Conservation (phyloP, 2,888 invertebrate species). For the Megastigmus dorsalis region DNA sequence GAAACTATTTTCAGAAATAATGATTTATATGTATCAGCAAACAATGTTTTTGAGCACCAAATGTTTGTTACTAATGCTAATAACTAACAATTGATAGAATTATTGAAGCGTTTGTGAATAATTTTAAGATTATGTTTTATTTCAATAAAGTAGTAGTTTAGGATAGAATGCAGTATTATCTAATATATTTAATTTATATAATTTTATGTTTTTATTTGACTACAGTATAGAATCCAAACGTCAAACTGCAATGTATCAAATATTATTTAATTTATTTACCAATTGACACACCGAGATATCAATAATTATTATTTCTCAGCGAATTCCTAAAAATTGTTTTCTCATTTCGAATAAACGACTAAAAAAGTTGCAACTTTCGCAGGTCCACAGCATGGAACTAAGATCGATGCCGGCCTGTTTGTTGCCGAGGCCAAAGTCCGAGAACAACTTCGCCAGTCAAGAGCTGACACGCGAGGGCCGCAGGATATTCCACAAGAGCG, state of each 20-base stretch:
- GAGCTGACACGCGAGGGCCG: constrained; percentile 76
- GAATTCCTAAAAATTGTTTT: background rate
- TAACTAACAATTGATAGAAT: constrained; percentile 10
- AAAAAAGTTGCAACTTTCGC: constrained; percentile 73
- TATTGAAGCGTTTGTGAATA: background rate
- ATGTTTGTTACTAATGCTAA: constrained; percentile 13
- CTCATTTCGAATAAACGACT: too few species aligned
- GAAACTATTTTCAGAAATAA: background rate
- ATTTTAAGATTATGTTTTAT: background rate
- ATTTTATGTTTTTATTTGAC: background rate
- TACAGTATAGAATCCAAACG: too few species aligned
- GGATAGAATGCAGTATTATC: too few species aligned
- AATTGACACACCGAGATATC: too few species aligned
- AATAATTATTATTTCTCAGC: too few species aligned
- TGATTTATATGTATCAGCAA: background rate
- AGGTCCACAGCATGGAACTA: constrained; percentile 82
- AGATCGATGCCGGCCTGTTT: constrained; percentile 80
- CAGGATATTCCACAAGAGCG: constrained; percentile 84
- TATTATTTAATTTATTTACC: too few species aligned
- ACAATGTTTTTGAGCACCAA: too few species aligned
- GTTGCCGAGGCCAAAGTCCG: constrained; percentile 87
- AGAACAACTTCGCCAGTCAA: constrained; percentile 85
- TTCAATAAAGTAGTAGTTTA: too few species aligned
- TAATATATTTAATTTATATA: background rate
- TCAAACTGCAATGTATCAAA: too few species aligned